phyloP scores from a whole-genome alignment of 1,140 invertebrate genomes.

The Drosophila ercepeae region DNA sequence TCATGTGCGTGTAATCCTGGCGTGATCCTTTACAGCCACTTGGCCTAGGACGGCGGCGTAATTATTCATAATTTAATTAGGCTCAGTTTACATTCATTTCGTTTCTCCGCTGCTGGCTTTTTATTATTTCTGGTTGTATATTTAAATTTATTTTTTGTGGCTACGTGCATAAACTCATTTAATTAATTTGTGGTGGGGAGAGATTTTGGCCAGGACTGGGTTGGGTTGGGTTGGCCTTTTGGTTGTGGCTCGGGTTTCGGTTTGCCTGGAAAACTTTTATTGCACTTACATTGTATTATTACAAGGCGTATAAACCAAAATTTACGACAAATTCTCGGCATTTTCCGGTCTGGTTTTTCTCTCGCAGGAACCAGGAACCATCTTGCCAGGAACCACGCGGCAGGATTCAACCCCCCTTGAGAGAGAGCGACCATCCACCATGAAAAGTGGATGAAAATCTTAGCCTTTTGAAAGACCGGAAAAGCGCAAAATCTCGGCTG shows the following conservation, averaged over 20 bases:
- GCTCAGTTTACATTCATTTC: slow-evolving; percentile 76
- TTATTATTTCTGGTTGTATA: slow-evolving; percentile 59
- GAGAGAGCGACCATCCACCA: slow-evolving; percentile 27
- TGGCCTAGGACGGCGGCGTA: slow-evolving; percentile 47
- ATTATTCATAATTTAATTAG: slow-evolving; percentile 84
- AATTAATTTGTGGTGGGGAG: slow-evolving; percentile 58
- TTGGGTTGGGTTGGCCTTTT: neutral
- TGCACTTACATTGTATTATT: slow-evolving; percentile 60
- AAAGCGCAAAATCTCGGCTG: slow-evolving; percentile 74
- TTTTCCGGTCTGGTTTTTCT: slow-evolving; percentile 15
- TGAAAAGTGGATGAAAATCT: slow-evolving; percentile 75
- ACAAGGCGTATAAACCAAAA: slow-evolving; percentile 50
- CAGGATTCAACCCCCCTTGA: slow-evolving; percentile 26
- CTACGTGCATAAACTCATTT: slow-evolving; percentile 82
- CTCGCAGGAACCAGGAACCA: slow-evolving; percentile 1
- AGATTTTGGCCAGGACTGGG: slow-evolving; percentile 28
- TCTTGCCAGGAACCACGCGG: slow-evolving; percentile 3
- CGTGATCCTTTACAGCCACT: slow-evolving; percentile 58
- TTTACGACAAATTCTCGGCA: slow-evolving; percentile 49
- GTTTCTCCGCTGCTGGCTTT: slow-evolving; percentile 39
- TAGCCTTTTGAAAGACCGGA: slow-evolving; percentile 39
- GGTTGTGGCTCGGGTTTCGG: neutral
- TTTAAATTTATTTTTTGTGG: slow-evolving; percentile 49
- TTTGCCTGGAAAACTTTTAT: slow-evolving; percentile 43
- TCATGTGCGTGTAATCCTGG: slow-evolving; percentile 74